phyloP scores from a whole-genome alignment of 1,140 invertebrate species.

The Metaphire vulgaris region DNA sequence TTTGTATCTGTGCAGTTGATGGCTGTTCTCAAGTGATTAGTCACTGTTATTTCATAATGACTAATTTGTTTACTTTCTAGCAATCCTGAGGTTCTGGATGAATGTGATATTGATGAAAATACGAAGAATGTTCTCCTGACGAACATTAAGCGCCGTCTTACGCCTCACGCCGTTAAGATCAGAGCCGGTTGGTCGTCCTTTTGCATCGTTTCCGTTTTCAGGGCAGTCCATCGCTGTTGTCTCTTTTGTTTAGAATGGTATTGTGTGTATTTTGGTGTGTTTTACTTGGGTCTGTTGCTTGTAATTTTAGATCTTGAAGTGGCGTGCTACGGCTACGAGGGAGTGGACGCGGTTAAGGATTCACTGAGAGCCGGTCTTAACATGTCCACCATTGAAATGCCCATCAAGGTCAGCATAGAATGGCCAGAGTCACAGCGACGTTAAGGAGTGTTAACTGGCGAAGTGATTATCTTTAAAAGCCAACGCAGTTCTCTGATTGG shows the following conservation, averaged over 20 bases:
- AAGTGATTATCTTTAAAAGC: too few relatives aligned
- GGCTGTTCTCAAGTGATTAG: too few relatives aligned
- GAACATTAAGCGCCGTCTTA: conserved; percentile 92
- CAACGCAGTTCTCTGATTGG: too few relatives aligned
- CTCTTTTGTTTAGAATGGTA: background rate
- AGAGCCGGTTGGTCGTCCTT: conserved; percentile 62
- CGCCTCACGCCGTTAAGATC: conserved; percentile 96
- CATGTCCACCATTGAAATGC: conserved; percentile 83
- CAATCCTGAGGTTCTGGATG: conserved; percentile 71
- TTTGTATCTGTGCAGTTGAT: too few relatives aligned
- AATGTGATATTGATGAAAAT: conserved; percentile 87
- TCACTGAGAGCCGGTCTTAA: conserved; percentile 86
- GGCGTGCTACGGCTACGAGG: conserved; percentile 96
- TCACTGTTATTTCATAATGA: too few relatives aligned
- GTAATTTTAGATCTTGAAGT: conserved; percentile 75
- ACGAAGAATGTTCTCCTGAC: conserved; percentile 86
- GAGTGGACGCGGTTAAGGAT: conserved; percentile 95
- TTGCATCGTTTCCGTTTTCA: background rate
- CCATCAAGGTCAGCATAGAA: conserved; percentile 68
- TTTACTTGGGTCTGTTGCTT: background rate
- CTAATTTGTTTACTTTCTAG: too few relatives aligned
- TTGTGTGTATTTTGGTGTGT: background rate
- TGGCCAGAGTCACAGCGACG: too few relatives aligned
- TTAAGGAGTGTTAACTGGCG: too few relatives aligned
- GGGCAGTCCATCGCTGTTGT: background rate